These are phyloP conservation scores for Galaxias olidus DNA, from an alignment of 2,797 vertebrate genomes.

Conservation along the genomic window DNA sequence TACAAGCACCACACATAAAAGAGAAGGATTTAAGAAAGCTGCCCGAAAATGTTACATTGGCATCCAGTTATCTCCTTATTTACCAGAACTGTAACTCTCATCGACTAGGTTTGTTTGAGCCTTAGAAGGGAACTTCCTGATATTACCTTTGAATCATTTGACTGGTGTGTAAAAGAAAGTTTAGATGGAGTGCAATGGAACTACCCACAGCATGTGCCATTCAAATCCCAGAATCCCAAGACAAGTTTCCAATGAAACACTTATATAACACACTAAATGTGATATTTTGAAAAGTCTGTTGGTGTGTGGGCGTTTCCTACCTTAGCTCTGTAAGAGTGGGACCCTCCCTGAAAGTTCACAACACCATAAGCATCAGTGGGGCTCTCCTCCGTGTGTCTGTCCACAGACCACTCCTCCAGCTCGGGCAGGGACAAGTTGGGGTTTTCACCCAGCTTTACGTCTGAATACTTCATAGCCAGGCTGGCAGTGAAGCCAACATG, in stretches of 20 bases:
- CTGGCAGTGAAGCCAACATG: slow-evolving; percentile 96
- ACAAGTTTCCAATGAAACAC: no score
- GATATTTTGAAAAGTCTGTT: background rate
- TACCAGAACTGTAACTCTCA: no score
- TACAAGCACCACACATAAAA: slow-evolving; percentile 46
- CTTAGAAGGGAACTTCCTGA: background rate
- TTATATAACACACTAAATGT: no score
- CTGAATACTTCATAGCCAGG: slow-evolving; percentile 93
- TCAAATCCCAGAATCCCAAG: no score
- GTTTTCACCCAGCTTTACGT: slow-evolving; percentile 93
- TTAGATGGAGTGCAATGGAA: background rate
- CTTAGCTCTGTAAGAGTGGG: slow-evolving; percentile 98
- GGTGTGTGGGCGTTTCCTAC: slow-evolving; percentile 59
- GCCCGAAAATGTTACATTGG: background rate
- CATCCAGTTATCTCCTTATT: no score
- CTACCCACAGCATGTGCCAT: background rate
- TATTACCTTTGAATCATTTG: background rate
- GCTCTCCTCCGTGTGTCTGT: slow-evolving; percentile 95
- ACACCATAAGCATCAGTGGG: slow-evolving; percentile 95
- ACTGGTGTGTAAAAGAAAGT: background rate
- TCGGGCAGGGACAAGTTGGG: slow-evolving; percentile 65
- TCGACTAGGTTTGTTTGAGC: no score
- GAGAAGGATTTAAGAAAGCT: background rate
- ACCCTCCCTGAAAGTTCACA: slow-evolving; percentile 99
- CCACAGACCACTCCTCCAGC: slow-evolving; percentile 93